Evolutionary conservation across 2,113 vertebrate genomes (phyloP).

Genomic region (Ceyx margarethae): DNA sequence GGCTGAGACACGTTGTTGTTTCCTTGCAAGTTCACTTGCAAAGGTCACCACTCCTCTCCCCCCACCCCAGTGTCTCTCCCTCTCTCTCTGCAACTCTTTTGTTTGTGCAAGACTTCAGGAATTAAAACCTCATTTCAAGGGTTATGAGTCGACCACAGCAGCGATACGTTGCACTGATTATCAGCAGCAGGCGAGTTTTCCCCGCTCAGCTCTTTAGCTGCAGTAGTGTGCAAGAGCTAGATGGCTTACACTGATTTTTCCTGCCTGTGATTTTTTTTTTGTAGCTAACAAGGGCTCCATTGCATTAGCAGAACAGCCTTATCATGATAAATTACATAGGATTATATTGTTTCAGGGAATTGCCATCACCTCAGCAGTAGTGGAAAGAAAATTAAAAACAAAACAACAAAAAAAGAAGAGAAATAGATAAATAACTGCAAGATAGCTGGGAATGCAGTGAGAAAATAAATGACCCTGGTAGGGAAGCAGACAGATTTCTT

Average conservation of each 20-base stretch:
- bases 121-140: conserved; percentile 61
- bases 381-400: neutral
- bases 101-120: conserved; percentile 51
- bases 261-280: neutral
- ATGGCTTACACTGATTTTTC: neutral
- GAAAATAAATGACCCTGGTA: neutral
- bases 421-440: neutral
- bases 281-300: neutral
- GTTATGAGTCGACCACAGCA: conserved; percentile 41
- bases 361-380: conserved; percentile 35
- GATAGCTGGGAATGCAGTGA: neutral
- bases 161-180: conserved; percentile 7
- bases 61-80: neutral
- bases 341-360: conserved; percentile 58
- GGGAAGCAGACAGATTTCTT: conserved; percentile 12
- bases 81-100: conserved; percentile 30
- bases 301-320: neutral
- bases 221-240: neutral
- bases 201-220: neutral
- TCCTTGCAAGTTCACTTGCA: conserved; percentile 31
- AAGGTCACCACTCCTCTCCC: conserved; percentile 40
- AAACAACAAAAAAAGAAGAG: neutral
- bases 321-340: neutral
- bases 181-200: conserved; percentile 18
- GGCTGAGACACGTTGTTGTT: conserved; percentile 10